phyloP scores from a whole-genome alignment of 1,140 invertebrate genomes.

The Musca vetustissima region DNA sequence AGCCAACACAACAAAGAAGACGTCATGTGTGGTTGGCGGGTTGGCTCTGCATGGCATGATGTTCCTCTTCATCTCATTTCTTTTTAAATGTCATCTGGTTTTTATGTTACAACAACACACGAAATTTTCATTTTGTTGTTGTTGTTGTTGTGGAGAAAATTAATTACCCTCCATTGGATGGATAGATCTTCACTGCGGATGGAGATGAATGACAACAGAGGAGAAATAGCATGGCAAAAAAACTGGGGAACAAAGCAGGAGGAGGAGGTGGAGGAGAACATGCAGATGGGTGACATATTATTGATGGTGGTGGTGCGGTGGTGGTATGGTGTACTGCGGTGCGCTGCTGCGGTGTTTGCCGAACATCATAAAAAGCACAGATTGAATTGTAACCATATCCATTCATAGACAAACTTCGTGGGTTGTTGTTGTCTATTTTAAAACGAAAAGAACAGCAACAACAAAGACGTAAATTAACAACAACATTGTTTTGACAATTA shows the following conservation, averaged over 20 bases:
- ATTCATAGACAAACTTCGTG: background rate
- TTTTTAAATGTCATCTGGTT: slow-evolving; percentile 16
- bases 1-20: background rate
- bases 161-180: slow-evolving; percentile 10
- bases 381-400: background rate
- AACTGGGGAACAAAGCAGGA: too few relatives aligned
- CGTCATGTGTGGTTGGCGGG: slow-evolving; percentile 15
- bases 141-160: slow-evolving; percentile 23
- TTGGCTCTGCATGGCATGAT: background rate
- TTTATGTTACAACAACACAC: slow-evolving; percentile 3
- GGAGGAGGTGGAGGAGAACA: too few relatives aligned
- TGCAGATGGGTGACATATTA: too few relatives aligned
- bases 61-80: background rate
- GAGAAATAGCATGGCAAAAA: too few relatives aligned
- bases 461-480: too few relatives aligned
- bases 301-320: too few relatives aligned
- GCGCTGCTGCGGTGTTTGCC: too few relatives aligned
- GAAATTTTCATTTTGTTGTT: slow-evolving; percentile 1
- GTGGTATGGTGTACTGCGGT: too few relatives aligned
- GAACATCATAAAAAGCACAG: background rate
- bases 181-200: background rate
- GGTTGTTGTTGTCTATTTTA: too few relatives aligned
- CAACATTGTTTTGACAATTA: slow-evolving; percentile 7
- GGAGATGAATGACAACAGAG: too few relatives aligned
- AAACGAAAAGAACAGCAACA: too few relatives aligned